phyloP scores from a whole-genome alignment of 1,140 invertebrate genomes.

The Eulimnadia texana region DNA sequence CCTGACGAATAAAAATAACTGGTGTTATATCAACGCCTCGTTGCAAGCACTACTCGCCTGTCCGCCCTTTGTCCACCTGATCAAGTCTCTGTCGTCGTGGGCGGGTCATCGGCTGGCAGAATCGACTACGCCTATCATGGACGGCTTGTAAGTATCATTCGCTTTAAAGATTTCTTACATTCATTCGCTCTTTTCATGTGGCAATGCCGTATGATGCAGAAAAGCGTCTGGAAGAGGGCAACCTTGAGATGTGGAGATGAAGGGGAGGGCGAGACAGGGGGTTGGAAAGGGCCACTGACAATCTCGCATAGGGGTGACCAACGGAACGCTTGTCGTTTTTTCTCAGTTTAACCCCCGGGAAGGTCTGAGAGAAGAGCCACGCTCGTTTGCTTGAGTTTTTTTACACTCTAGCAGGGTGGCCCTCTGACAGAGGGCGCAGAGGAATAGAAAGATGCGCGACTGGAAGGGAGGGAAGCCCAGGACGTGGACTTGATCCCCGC shows the following conservation, averaged over 20 bases:
- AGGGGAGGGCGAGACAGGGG: not conserved
- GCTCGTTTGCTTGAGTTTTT: not conserved
- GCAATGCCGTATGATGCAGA: slow-evolving; percentile 5
- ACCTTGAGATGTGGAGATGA: not conserved
- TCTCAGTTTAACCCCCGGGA: slow-evolving; percentile 10
- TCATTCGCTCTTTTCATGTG: not conserved
- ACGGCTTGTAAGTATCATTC: slow-evolving; percentile 74
- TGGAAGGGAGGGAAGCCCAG: not conserved
- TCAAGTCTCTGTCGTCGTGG: slow-evolving; percentile 49
- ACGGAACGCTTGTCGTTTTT: not conserved
- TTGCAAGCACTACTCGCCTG: slow-evolving; percentile 79
- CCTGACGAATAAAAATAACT: slow-evolving; percentile 79
- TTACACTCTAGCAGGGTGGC: slow-evolving; percentile 11
- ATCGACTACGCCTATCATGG: slow-evolving; percentile 74
- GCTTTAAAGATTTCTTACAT: slow-evolving; percentile 13
- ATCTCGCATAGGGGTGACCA: slow-evolving; percentile 7
- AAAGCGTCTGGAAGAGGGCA: not conserved
- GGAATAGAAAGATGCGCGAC: slow-evolving; percentile 13
- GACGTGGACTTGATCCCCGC: too few species aligned
- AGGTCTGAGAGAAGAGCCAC: slow-evolving; percentile 15
- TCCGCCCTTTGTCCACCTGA: slow-evolving; percentile 81
- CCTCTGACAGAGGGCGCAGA: slow-evolving; percentile 11
- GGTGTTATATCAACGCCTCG: slow-evolving; percentile 89
- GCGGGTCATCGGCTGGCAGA: slow-evolving; percentile 35
- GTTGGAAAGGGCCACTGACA: slow-evolving; percentile 2